Percentiles rank a stretch among this genome's conserved stretches.
Evolutionary conservation across 2,888 invertebrate genomes (phyloP).

Genomic region (Eristalis tenax): DNA sequence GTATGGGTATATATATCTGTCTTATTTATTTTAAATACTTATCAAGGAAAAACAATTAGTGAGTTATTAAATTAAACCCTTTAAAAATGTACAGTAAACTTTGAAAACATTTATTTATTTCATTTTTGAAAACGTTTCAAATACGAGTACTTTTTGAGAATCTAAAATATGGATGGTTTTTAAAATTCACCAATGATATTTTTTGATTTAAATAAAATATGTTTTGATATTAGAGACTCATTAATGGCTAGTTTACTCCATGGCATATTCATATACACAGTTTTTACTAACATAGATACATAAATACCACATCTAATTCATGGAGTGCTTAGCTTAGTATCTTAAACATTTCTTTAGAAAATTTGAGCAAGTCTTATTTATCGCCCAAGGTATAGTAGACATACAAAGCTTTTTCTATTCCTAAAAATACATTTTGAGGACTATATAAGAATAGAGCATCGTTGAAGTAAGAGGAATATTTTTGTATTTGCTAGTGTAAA

Average conservation of each 20-base stretch:
- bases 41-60: too few species aligned
- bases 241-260: not conserved
- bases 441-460: constrained; percentile 31
- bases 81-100: too few species aligned
- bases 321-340: constrained; percentile 1
- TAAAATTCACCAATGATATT: too few species aligned
- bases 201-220: not conserved
- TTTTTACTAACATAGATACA: not conserved
- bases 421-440: constrained; percentile 62
- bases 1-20: too few species aligned
- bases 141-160: too few species aligned
- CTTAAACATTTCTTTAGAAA: not conserved
- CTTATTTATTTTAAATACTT: too few species aligned
- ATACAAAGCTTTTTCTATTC: constrained; percentile 42
- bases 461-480: constrained; percentile 43
- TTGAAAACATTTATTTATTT: too few species aligned
- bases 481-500: constrained; percentile 31
- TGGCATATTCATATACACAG: not conserved
- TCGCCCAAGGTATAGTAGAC: constrained; percentile 17
- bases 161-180: too few species aligned
- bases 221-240: not conserved
- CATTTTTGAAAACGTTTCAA: too few species aligned
- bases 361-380: constrained; percentile 13
- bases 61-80: too few species aligned
- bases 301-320: not conserved